phyloP scores from a whole-genome alignment of 2,797 vertebrate species.

The Oreonectes daqikongensis region DNA sequence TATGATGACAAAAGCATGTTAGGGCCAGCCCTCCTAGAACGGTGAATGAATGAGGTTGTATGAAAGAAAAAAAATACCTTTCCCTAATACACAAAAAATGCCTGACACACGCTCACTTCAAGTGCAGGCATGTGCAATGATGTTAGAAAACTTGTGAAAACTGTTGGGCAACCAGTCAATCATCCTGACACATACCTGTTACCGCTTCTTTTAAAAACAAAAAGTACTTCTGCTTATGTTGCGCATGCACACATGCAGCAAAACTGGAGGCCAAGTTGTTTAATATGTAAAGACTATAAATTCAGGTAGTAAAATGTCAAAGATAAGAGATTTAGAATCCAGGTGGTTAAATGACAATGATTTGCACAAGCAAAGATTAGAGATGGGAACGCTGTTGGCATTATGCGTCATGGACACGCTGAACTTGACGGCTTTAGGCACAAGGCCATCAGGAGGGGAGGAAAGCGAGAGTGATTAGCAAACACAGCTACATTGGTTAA shows the following conservation, averaged over 20 bases:
- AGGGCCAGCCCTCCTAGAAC: too few species aligned
- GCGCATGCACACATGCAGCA: neutral
- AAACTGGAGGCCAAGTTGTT: slow-evolving; percentile 13
- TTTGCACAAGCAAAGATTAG: slow-evolving; percentile 54
- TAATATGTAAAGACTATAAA: slow-evolving; percentile 36
- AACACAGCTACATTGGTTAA: slow-evolving; percentile 60
- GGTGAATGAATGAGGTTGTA: too few species aligned
- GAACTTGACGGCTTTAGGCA: slow-evolving; percentile 46
- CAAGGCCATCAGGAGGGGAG: slow-evolving; percentile 44
- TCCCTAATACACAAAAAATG: too few species aligned
- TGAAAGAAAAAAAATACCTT: too few species aligned
- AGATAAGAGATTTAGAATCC: slow-evolving; percentile 46
- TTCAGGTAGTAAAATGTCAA: slow-evolving; percentile 52
- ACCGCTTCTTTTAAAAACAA: neutral
- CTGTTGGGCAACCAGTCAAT: neutral
- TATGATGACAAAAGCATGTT: too few species aligned
- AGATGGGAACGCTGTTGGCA: slow-evolving; percentile 46
- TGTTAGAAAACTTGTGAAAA: neutral
- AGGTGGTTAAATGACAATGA: slow-evolving; percentile 39
- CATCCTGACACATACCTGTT: neutral
- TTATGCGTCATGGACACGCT: slow-evolving; percentile 53
- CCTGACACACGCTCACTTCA: neutral
- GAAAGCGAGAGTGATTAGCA: slow-evolving; percentile 58
- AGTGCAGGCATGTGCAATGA: neutral
- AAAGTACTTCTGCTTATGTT: neutral